phyloP scores from a whole-genome alignment of 2,888 invertebrate species.

The Habrosyne pyritoides region DNA sequence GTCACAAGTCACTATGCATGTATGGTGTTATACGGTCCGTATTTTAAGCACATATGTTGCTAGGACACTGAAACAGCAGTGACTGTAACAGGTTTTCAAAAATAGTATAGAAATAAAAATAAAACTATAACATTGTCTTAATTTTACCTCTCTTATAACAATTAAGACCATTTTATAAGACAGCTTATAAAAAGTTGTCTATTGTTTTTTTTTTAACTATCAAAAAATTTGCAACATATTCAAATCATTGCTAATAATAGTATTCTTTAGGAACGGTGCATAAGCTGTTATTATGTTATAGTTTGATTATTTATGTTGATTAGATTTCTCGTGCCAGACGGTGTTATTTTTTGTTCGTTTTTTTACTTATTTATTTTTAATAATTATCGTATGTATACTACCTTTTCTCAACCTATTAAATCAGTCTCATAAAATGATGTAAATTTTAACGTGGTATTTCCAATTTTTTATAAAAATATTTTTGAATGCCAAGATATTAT shows the following conservation, averaged over 20 bases:
- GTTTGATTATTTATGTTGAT: conserved; percentile 8
- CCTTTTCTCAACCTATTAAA: not conserved
- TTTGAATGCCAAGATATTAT: too few species aligned
- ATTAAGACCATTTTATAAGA: not conserved
- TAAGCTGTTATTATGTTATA: conserved; percentile 4
- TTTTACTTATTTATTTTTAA: not conserved
- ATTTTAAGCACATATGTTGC: too few species aligned
- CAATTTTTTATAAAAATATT: not conserved
- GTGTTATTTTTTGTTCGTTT: not conserved
- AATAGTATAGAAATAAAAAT: too few species aligned
- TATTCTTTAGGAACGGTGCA: not conserved
- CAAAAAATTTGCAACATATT: not conserved
- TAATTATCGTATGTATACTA: not conserved
- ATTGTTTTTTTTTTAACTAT: not conserved
- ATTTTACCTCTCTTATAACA: not conserved
- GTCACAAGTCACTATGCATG: too few species aligned
- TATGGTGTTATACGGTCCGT: too few species aligned
- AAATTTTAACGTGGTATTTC: not conserved
- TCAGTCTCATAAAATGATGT: not conserved
- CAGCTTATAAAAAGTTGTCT: not conserved
- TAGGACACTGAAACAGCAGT: too few species aligned
- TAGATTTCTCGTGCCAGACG: not conserved
- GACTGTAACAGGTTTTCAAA: too few species aligned
- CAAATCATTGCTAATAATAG: not conserved
- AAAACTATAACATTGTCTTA: too few species aligned